Base-by-base conservation (phyloP, 2,113 vertebrate species). In the Galemys pyrenaicus region DNA sequence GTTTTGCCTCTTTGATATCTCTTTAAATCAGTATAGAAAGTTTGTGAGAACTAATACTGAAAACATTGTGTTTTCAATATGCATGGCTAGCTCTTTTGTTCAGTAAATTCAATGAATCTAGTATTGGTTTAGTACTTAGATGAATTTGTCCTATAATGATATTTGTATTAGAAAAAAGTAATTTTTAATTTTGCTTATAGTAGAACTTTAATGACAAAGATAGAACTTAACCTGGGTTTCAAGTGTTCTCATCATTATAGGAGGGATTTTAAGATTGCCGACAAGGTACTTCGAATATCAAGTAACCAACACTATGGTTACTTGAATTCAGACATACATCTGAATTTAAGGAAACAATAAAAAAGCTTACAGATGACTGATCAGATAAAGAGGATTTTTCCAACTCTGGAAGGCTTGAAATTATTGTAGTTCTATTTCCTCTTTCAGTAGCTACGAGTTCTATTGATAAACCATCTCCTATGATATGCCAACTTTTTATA, bases 401-500 rank as follows among this genome's bases (percentile, higher is more conserved):
- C 80, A 99, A 98, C 81, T 99, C 99, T 37, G 97, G 96, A 88
- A 98, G 98, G 95, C 97, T 99, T 96, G 98, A 97, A 96, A 98
- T 98, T 74, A 99, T 98, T 3, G 98, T 97, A 26, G 99, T 99
- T 93, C 98, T 98, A 97, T 99, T 99, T 94, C 99, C 99, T 97
- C 96, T 99, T 97, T 99, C 99, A 0, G 98, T 98, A 89, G 98
- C 98, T 79, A 99, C 96, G 60, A 99, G 99, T 97, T 99, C 99
- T 98, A 99, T 98, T 28, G 98, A 98, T 87, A 99, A 98, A 95
- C 99, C 99, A 97, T 99, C 99, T 92, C 99, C 99, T 81, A 99
- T 99, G 79, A 99, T 98, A 97, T 99, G 98, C 99, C 99, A 99
- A 88, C 99, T 99, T 98, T 99, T 99, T 96, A 99, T 98, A 97